phyloP scores from a whole-genome alignment of 2,113 vertebrate genomes.

The Thunnus thynnus region DNA sequence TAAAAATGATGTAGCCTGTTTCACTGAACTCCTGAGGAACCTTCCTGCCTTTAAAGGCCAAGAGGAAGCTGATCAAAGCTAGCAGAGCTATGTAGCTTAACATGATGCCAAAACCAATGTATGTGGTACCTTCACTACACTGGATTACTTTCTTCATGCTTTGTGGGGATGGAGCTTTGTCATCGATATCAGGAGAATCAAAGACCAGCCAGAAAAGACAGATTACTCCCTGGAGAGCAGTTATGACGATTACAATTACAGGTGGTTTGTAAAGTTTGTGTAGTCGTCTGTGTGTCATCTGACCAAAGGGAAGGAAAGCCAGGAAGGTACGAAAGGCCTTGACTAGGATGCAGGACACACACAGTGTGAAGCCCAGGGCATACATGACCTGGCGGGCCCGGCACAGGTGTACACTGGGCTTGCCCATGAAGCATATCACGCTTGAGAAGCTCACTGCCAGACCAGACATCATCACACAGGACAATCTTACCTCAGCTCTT shows the following conservation, averaged over 20 bases:
- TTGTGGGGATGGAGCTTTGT: constrained; percentile 16
- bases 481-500: constrained; percentile 66
- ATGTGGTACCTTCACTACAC: constrained; percentile 65
- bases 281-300: constrained; percentile 16
- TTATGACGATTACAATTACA: constrained; percentile 55
- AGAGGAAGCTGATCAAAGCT: constrained; percentile 74
- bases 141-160: constrained; percentile 51
- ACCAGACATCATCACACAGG: constrained; percentile 73
- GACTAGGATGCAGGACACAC: constrained; percentile 79
- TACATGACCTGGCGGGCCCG: constrained; percentile 77
- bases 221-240: constrained; percentile 67
- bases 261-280: constrained; percentile 66
- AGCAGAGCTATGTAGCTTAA: constrained; percentile 77
- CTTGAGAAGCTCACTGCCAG: constrained; percentile 75
- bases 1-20: constrained; percentile 80
- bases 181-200: constrained; percentile 48
- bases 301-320: constrained; percentile 69
- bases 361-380: constrained; percentile 80
- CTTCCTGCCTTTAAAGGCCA: constrained; percentile 78
- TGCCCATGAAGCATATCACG: constrained; percentile 75
- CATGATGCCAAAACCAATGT: constrained; percentile 76
- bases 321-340: constrained; percentile 76
- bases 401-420: constrained; percentile 71
- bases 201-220: constrained; percentile 76
- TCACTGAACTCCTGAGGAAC: constrained; percentile 78